Evolutionary conservation across 2,797 vertebrate species (phyloP).

Genomic region (Ispidina lecontei): DNA sequence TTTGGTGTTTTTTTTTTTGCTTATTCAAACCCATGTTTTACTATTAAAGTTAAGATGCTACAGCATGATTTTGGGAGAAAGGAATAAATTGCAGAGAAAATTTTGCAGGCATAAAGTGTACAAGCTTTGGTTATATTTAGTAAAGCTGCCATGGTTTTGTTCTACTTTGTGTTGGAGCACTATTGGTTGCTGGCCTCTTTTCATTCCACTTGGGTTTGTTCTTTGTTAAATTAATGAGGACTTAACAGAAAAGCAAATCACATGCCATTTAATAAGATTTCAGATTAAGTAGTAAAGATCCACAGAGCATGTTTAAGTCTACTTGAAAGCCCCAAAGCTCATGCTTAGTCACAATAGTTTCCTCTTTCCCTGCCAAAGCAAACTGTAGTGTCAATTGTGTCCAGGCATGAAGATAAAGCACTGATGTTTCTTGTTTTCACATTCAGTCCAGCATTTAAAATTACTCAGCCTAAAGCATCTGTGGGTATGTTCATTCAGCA

Average conservation of each 20-base stretch:
- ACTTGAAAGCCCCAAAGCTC: neutral
- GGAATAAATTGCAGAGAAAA: neutral
- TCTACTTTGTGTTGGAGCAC: neutral
- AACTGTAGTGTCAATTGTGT: neutral
- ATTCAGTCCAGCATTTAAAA: neutral
- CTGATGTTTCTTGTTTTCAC: neutral
- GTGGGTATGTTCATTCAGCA: neutral
- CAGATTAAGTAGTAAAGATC: slow-evolving; percentile 5
- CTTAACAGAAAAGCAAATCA: slow-evolving; percentile 31
- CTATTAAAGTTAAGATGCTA: neutral
- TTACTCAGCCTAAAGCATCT: neutral
- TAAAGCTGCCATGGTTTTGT: neutral
- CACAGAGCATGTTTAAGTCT: neutral
- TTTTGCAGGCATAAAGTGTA: neutral
- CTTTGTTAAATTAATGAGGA: slow-evolving; percentile 39
- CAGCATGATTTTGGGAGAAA: neutral
- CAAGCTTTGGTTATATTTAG: neutral
- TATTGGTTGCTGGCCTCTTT: slow-evolving; percentile 8
- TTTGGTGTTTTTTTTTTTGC: neutral
- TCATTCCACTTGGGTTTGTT: slow-evolving; percentile 34
- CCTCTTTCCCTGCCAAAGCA: neutral
- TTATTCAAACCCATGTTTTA: neutral
- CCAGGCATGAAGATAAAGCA: neutral
- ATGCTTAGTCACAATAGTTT: neutral
- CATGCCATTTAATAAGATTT: slow-evolving; percentile 38